These are phyloP conservation scores for Brachypalpus laphriformis DNA, from an alignment of 2,888 invertebrate genomes.

Conservation along the genomic window DNA sequence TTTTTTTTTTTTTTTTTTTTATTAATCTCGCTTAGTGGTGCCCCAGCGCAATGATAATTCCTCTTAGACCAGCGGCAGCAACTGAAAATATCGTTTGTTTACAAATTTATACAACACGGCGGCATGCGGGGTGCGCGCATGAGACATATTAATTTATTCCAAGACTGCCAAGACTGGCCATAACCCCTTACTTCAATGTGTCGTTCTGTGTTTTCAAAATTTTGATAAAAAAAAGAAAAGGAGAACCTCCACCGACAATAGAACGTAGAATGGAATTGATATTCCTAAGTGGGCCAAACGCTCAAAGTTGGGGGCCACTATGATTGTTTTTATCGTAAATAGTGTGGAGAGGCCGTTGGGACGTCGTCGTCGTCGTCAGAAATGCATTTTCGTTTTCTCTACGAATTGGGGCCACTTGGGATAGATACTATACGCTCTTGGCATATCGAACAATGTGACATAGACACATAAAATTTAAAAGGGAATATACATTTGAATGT, in stretches of 20 bases:
- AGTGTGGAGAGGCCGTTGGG: not conserved
- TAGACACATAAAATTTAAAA: slow-evolving; percentile 26
- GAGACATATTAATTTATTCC: slow-evolving; percentile 64
- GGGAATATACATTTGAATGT: slow-evolving; percentile 55
- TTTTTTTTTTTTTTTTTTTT: slow-evolving; percentile 6
- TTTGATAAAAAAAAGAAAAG: slow-evolving; percentile 46
- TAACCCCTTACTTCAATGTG: slow-evolving; percentile 54
- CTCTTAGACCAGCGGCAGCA: slow-evolving; percentile 20
- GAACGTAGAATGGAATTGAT: slow-evolving; percentile 30
- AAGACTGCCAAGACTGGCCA: slow-evolving; percentile 33
- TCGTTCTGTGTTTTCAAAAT: slow-evolving; percentile 45
- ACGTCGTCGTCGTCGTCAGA: not conserved
- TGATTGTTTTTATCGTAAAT: slow-evolving; percentile 45
- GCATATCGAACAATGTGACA: slow-evolving; percentile 33
- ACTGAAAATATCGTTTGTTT: slow-evolving; percentile 63
- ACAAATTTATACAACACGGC: slow-evolving; percentile 32
- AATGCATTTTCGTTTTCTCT: slow-evolving; percentile 44
- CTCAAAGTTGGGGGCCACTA: slow-evolving; percentile 65
- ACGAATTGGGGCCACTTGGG: slow-evolving; percentile 45
- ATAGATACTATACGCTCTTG: slow-evolving; percentile 7
- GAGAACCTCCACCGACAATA: slow-evolving; percentile 22
- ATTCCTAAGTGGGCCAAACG: slow-evolving; percentile 63
- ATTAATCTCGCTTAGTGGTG: slow-evolving; percentile 28
- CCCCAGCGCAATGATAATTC: slow-evolving; percentile 43
- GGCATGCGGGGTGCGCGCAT: slow-evolving; percentile 22